Percentiles rank a stretch among this genome's conserved stretches.
phyloP scores from a whole-genome alignment of 2,797 vertebrate genomes.

The Paratrypauchen microcephalus region DNA sequence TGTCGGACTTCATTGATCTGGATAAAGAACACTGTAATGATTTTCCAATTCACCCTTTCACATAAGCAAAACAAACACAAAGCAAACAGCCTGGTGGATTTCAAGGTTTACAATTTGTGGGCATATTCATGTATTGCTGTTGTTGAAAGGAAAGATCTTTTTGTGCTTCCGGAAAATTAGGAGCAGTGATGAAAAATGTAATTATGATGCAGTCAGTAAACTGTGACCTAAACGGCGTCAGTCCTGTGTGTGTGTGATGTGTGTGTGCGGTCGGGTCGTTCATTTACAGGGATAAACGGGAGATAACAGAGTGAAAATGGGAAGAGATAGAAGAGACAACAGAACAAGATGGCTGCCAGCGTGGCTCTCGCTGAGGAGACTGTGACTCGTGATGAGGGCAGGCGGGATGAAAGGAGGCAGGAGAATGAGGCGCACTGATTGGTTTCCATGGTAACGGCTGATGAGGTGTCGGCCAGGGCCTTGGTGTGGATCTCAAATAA shows the following conservation, averaged over 20 bases:
- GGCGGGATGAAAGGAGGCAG: conserved; percentile 54
- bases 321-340: conserved; percentile 32
- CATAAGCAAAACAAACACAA: conserved; percentile 23
- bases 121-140: background rate
- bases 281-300: conserved; percentile 8
- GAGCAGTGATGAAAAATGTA: background rate
- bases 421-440: conserved; percentile 62
- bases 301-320: conserved; percentile 44
- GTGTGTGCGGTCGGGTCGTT: too few species aligned
- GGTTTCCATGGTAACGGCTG: conserved; percentile 77
- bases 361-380: conserved; percentile 46
- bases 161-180: background rate
- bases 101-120: background rate
- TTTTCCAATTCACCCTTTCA: conserved; percentile 31
- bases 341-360: conserved; percentile 55
- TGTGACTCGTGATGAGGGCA: conserved; percentile 61
- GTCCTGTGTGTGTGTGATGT: background rate
- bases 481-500: conserved; percentile 37
- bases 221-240: background rate
- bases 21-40: conserved; percentile 16
- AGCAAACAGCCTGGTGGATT: background rate
- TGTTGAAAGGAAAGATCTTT: background rate
- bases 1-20: conserved; percentile 40
- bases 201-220: background rate
- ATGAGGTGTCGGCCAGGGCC: conserved; percentile 53